Evolutionary conservation across 2,797 vertebrate genomes (phyloP), one percentile per base, ranked within the genome.

Genomic region (Oryzias dopingdopingensis): DNA sequence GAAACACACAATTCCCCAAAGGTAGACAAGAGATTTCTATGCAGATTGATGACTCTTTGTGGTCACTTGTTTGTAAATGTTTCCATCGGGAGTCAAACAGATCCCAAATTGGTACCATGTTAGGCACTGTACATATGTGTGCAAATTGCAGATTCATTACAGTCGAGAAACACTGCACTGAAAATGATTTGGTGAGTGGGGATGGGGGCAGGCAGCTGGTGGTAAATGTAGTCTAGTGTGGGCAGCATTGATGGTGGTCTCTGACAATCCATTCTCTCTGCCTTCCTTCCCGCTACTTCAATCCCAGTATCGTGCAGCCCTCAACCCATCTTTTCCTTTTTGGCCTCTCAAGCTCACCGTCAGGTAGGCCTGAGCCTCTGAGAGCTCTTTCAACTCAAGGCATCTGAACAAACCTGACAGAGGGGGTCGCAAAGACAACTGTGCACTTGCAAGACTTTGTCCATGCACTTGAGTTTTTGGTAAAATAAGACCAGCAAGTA

Each of bases 201-300:
- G 74, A 67, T 62, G 73, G 50, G 56, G 74, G 74, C 48, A 47
- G 63, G 64, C 43, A 50, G 49, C 67, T 76, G 65, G 80, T 74
- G 80, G 78, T 84, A 77, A 88, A 74, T 84, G 77, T 74, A 83
- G 81, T 83, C 76, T 89, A 83, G 82, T 90, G 89, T 82, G 89
- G 86, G 89, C 74, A 88, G 85, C 89, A 78, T 72, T 86, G 90
- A 92, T 90, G 92, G 91, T 93, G 92, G 92, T 92, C 92, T 77
- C 77, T 80, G 72, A 81, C 75, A 86, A 84, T 79, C 67, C 69
- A 88, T 82, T 75, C 72, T 72, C 74, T 63, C 75, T 72, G 74
- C 67, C 71, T 66, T 73, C 67, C 58, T 68, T 76, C 70, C 69
- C 73, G 81, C 75, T 69, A 75, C 75, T 71, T 82, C 70, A 57